Percentiles rank a stretch among this genome's conserved stretches.
These are phyloP conservation scores for Melanargia galathea DNA, from an alignment of 2,888 invertebrate species.

Conservation along the genomic window DNA sequence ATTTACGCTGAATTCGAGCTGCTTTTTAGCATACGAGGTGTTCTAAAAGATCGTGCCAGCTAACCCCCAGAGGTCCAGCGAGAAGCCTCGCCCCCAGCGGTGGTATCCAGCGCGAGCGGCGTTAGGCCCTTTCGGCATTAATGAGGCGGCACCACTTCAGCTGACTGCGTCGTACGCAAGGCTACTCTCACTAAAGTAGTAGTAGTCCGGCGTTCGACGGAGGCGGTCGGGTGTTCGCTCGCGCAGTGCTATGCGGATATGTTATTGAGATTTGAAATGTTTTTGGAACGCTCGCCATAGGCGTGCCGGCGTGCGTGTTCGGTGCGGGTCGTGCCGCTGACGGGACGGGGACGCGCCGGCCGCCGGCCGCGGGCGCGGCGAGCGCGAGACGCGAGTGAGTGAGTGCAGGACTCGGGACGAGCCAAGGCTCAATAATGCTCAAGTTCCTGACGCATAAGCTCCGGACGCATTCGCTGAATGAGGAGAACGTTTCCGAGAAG, in stretches of 20 bases:
- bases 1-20: conserved; percentile 62
- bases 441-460: conserved; percentile 93
- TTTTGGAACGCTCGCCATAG: conserved; percentile 70
- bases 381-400: conserved; percentile 49
- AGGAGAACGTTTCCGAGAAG: conserved; percentile 89
- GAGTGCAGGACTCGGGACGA: conserved; percentile 65
- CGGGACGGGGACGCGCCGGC: conserved; percentile 38
- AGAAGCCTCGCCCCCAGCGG: conserved; percentile 41
- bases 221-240: conserved; percentile 56
- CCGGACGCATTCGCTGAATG: conserved; percentile 92
- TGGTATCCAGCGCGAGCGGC: conserved; percentile 59
- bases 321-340: conserved; percentile 41
- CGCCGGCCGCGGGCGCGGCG: conserved; percentile 38
- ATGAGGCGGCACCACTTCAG: conserved; percentile 77
- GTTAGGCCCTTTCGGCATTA: conserved; percentile 70
- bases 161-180: conserved; percentile 82
- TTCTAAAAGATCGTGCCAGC: conserved; percentile 39
- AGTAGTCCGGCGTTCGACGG: conserved; percentile 69
- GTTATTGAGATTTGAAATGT: conserved; percentile 68
- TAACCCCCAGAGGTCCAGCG: conserved; percentile 37
- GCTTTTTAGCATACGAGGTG: conserved; percentile 46
- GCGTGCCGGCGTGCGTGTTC: conserved; percentile 49
- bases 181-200: conserved; percentile 73
- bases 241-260: conserved; percentile 63
- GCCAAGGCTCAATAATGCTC: conserved; percentile 87